These are phyloP conservation scores for Chaetophractus vellerosus DNA, from an alignment of 2,797 vertebrate species.

Conservation along the genomic window DNA sequence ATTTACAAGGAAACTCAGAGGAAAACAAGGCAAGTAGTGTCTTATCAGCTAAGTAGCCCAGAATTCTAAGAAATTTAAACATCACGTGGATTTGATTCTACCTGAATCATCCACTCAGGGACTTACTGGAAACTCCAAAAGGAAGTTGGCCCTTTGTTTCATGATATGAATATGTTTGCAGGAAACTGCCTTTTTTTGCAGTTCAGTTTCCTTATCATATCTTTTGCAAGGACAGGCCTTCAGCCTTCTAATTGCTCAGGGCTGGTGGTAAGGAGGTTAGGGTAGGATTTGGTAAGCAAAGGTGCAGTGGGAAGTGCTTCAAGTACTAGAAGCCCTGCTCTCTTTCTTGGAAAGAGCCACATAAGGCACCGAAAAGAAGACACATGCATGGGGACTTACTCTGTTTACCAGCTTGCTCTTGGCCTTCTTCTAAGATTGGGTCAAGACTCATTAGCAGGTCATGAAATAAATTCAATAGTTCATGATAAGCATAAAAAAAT, in stretches of 20 bases:
- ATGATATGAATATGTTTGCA: neutral
- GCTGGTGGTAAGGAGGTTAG: neutral
- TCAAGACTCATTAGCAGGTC: neutral
- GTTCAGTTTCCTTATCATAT: neutral
- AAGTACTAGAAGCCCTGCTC: neutral
- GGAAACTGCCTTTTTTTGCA: neutral
- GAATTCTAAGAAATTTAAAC: constrained; percentile 17
- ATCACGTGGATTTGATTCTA: neutral
- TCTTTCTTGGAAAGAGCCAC: neutral
- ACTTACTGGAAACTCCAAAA: constrained; percentile 1
- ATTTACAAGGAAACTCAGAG: neutral
- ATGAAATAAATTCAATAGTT: neutral
- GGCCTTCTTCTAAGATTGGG: neutral
- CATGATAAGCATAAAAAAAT: neutral
- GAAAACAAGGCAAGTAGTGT: neutral
- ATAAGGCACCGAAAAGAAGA: neutral
- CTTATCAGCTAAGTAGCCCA: neutral
- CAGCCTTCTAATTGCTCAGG: neutral
- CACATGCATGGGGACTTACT: rapidly evolving
- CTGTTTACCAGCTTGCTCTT: neutral
- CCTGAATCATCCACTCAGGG: neutral
- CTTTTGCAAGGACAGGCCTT: neutral
- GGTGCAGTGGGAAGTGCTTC: neutral
- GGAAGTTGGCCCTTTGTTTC: neutral
- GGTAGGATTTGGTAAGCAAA: neutral